Conservation (phyloP, 2,888 invertebrate genomes). For the Thymelicus sylvestris region DNA sequence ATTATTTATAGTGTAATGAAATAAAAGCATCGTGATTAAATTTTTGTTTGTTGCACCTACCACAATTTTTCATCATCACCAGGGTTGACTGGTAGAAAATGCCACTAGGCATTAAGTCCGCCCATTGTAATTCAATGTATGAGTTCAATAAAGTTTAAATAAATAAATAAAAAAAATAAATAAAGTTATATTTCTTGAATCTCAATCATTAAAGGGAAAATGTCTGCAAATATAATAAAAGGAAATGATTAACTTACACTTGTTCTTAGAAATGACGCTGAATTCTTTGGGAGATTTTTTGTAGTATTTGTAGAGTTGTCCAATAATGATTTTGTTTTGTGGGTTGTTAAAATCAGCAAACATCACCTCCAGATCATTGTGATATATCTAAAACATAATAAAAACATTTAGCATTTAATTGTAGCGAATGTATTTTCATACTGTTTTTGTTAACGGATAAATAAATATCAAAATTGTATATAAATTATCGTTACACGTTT, state of each 20-base stretch:
- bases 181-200: background rate
- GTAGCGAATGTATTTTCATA: too few relatives aligned
- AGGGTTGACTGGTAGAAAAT: too few relatives aligned
- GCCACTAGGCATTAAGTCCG: too few relatives aligned
- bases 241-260: conserved; percentile 56
- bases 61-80: too few relatives aligned
- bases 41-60: too few relatives aligned
- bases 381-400: conserved; percentile 52
- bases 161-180: background rate
- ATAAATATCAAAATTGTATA: too few relatives aligned
- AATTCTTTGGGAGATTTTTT: conserved; percentile 66
- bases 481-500: too few relatives aligned
- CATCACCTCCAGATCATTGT: conserved; percentile 81
- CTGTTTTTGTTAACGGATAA: too few relatives aligned
- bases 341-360: conserved; percentile 86
- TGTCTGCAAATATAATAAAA: background rate
- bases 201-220: background rate
- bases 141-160: too few relatives aligned
- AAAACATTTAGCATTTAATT: background rate
- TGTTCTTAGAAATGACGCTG: conserved; percentile 80
- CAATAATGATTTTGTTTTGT: conserved; percentile 80
- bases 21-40: too few relatives aligned
- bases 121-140: too few relatives aligned
- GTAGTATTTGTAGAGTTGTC: conserved; percentile 70
- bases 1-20: too few relatives aligned